These are phyloP conservation scores for Cryptosula pallasiana DNA, from an alignment of 2,888 invertebrate species.

Conservation along the genomic window DNA sequence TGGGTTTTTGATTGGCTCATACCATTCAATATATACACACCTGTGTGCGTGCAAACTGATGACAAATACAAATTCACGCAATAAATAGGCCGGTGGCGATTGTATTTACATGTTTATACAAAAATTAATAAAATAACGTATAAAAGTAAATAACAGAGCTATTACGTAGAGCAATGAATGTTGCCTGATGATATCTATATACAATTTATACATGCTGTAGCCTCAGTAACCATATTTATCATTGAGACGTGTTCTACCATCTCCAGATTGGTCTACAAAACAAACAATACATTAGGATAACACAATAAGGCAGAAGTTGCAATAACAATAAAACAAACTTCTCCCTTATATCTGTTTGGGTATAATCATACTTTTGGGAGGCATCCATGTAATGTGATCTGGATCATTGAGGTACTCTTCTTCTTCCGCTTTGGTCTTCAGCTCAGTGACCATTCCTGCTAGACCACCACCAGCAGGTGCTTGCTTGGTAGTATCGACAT, in stretches of 20 bases:
- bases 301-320: background rate
- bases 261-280: constrained; percentile 64
- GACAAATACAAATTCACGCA: too few relatives aligned
- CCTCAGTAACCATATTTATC: constrained; percentile 71
- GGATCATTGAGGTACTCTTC: background rate
- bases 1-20: too few relatives aligned
- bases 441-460: background rate
- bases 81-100: too few relatives aligned
- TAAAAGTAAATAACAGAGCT: too few relatives aligned
- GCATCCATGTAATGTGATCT: background rate
- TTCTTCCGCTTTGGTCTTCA: constrained; percentile 11
- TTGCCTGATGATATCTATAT: too few relatives aligned
- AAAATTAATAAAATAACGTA: too few relatives aligned
- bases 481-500: background rate
- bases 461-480: constrained; percentile 17
- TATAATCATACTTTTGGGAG: constrained; percentile 10
- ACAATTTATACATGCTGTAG: background rate
- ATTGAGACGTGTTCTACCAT: constrained; percentile 71
- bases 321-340: background rate
- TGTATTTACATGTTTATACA: too few relatives aligned
- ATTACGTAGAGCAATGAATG: too few relatives aligned
- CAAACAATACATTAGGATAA: constrained; percentile 1
- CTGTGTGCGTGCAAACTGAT: too few relatives aligned
- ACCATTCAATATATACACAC: too few relatives aligned
- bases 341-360: too few relatives aligned